Evolutionary conservation across 1,140 invertebrate genomes (phyloP), one percentile per base, ranked within the genome.

Genomic region (Drosophila ohnishii): DNA sequence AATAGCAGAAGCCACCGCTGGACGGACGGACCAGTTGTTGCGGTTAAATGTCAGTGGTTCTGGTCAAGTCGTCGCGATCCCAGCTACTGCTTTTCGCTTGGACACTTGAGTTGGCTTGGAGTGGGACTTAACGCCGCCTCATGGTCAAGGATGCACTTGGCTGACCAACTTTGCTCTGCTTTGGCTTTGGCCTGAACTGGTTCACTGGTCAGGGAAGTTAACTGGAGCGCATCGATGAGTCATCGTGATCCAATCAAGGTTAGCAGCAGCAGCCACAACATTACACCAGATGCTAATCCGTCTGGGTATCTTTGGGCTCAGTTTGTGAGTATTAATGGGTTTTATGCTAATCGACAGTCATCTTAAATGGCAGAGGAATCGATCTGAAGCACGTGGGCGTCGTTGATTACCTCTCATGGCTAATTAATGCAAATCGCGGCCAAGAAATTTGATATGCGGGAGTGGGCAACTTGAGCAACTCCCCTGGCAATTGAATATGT

Each of bases 1-100:
- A 50, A 55, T 37, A 61, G 56, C 58, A 42, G 65, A 66, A 63
- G 67, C 74, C 35, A 53, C 19, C 42, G 63, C 19, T 62, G 37
- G 61, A 48, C 19, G 60, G 63, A 65, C 72, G 84, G 78, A 88
- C 84, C 80, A 82, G 71, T 85, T 85, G 78, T 39, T 10, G 70
- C 47, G 61, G 61, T 74, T 87, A 87, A 87, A 87, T 87, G 83
- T 87, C 83, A 86, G 75, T 79, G 76, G 83, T 80, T 86, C 78
- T 83, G 83, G 79, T 74, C 84, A 87, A 72, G 84, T 74, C 64
- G 53, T 55, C 75, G 61, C 67, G 66, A 79, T 73, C 58, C 62
- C 77, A 50, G 71, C 72, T 79, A 69, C 80, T 70, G 82, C 48
- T 35, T 14, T 32, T 58, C 13, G 39, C 16, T 34, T 19, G 55